Conservation (phyloP, 2,797 vertebrate species). For the Coreius guichenoti region DNA sequence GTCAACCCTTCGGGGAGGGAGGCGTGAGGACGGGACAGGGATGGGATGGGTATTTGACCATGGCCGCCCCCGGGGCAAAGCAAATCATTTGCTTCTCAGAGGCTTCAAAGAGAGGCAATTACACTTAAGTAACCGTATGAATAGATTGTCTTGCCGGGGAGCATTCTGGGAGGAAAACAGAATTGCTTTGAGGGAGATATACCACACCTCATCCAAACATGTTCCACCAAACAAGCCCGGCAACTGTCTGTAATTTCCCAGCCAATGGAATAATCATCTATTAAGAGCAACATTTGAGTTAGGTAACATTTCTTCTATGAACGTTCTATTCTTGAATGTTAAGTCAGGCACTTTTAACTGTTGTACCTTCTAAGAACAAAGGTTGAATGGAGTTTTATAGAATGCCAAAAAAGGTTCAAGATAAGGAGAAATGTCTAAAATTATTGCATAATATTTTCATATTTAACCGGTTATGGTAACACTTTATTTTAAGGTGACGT, state of each 20-base stretch:
- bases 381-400: neutral
- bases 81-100: constrained; percentile 88
- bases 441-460: neutral
- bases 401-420: neutral
- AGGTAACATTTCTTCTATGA: neutral
- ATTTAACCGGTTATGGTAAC: neutral
- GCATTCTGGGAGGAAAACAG: constrained; percentile 82
- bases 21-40: constrained; percentile 38
- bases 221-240: constrained; percentile 2
- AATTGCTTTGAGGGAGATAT: constrained; percentile 81
- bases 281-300: neutral
- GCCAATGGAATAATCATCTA: neutral
- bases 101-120: constrained; percentile 88
- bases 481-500: neutral
- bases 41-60: constrained; percentile 77
- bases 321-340: neutral
- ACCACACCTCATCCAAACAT: constrained; percentile 82
- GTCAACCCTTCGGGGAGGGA: constrained; percentile 68
- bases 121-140: constrained; percentile 90
- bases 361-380: neutral
- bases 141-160: constrained; percentile 86
- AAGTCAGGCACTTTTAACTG: neutral
- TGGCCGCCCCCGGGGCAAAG: constrained; percentile 82
- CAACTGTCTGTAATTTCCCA: constrained; percentile 20
- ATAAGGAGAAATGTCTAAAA: neutral